phyloP scores from a whole-genome alignment of 1,140 invertebrate species.

The Eubasilissa regina region DNA sequence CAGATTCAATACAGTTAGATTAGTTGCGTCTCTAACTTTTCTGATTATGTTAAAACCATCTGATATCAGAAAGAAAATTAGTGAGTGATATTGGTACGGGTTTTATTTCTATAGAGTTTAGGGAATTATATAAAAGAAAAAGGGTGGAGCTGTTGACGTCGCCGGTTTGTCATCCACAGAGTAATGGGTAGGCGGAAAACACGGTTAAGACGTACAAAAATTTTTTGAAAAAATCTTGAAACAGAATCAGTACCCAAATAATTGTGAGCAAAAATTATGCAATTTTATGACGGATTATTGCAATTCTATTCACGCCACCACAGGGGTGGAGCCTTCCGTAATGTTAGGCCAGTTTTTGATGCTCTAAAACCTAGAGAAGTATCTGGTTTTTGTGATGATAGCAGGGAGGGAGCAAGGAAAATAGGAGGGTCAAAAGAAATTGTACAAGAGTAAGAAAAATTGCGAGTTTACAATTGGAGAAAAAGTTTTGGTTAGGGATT shows the following conservation, averaged over 20 bases:
- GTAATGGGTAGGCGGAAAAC: not conserved
- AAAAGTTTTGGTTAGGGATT: not conserved
- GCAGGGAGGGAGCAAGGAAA: too few relatives aligned
- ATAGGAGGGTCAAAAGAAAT: too few relatives aligned
- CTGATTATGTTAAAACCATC: conserved; percentile 31
- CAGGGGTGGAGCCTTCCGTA: not conserved
- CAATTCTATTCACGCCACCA: not conserved
- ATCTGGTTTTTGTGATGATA: too few relatives aligned
- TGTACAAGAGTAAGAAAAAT: too few relatives aligned
- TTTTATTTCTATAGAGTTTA: not conserved
- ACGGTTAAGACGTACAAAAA: not conserved
- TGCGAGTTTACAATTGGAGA: too few relatives aligned
- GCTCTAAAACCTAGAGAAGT: not conserved
- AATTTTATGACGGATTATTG: not conserved
- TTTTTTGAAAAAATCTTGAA: not conserved
- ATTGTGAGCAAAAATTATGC: not conserved
- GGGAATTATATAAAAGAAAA: not conserved
- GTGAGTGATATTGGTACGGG: not conserved
- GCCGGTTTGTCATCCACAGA: too few relatives aligned
- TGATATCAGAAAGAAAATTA: conserved; percentile 4
- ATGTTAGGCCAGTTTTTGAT: not conserved
- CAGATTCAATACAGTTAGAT: conserved; percentile 6
- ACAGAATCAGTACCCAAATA: not conserved
- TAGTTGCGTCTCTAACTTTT: not conserved
- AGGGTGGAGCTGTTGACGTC: too few relatives aligned